These are phyloP conservation scores for Unio pictorum DNA, from an alignment of 2,888 invertebrate genomes.

Conservation along the genomic window DNA sequence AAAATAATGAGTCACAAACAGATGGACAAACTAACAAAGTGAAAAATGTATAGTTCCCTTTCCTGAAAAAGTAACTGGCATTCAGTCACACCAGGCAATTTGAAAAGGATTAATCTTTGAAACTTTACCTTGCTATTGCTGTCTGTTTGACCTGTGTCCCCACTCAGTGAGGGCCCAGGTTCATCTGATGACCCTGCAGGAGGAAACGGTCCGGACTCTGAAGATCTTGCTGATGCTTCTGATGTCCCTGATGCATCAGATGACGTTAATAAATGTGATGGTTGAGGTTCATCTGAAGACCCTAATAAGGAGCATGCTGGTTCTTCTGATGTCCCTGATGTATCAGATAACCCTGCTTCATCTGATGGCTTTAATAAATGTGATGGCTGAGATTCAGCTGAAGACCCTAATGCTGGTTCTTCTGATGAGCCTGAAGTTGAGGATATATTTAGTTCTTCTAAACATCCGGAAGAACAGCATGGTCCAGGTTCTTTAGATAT, in stretches of 20 bases:
- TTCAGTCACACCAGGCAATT: too few species aligned
- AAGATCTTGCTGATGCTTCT: constrained; percentile 4
- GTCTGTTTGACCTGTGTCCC: background rate
- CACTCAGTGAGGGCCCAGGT: background rate
- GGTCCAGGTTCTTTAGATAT: constrained; percentile 5
- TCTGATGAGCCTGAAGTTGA: background rate
- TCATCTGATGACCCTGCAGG: background rate
- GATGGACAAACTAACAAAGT: too few species aligned
- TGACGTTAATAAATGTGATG: background rate
- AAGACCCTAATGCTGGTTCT: background rate
- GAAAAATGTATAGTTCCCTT: too few species aligned
- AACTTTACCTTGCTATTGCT: constrained; percentile 1
- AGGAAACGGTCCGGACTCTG: too few species aligned
- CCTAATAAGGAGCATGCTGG: background rate
- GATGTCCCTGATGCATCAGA: constrained; percentile 1
- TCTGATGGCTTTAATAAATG: background rate
- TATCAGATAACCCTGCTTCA: background rate
- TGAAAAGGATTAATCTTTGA: too few species aligned
- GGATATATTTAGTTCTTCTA: constrained; percentile 6
- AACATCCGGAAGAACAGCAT: constrained; percentile 5
- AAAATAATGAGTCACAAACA: too few species aligned
- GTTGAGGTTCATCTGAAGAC: background rate
- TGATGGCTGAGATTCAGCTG: background rate
- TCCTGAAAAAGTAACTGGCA: too few species aligned
- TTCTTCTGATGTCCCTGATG: constrained; percentile 5